Evolutionary conservation across 1,140 invertebrate genomes (phyloP).

Genomic region (Linepithema humile): DNA sequence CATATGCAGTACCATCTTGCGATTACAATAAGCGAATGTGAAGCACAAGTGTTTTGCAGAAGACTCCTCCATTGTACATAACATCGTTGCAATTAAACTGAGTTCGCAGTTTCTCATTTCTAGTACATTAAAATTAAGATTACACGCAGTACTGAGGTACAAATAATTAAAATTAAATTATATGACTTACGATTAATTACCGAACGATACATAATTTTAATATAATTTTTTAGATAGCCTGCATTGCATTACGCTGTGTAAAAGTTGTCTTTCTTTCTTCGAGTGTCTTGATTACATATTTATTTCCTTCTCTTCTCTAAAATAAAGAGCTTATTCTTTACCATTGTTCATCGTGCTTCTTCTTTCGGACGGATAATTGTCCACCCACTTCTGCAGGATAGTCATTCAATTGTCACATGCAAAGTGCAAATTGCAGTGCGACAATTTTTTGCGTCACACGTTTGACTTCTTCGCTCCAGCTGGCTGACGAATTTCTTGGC

Average conservation of each 20-base stretch:
- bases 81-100: not conserved
- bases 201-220: too few species aligned
- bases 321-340: not conserved
- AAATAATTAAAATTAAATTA: not conserved
- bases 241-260: too few species aligned
- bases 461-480: not conserved
- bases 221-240: too few species aligned
- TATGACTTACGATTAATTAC: too few species aligned
- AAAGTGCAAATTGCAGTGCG: constrained; percentile 21
- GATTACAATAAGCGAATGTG: not conserved
- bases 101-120: not conserved
- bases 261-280: too few species aligned
- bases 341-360: not conserved
- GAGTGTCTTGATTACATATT: too few species aligned
- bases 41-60: not conserved
- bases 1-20: not conserved
- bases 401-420: not conserved
- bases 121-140: not conserved
- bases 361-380: not conserved
- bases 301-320: not conserved
- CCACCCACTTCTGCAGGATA: not conserved
- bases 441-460: constrained; percentile 20
- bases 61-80: not conserved
- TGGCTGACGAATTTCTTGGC: constrained; percentile 30
- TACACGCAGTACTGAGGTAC: not conserved